Percentiles rank a stretch among this genome's conserved stretches.
Evolutionary conservation across 2,888 invertebrate species (phyloP).

Genomic region (Ormyrus rosae): DNA sequence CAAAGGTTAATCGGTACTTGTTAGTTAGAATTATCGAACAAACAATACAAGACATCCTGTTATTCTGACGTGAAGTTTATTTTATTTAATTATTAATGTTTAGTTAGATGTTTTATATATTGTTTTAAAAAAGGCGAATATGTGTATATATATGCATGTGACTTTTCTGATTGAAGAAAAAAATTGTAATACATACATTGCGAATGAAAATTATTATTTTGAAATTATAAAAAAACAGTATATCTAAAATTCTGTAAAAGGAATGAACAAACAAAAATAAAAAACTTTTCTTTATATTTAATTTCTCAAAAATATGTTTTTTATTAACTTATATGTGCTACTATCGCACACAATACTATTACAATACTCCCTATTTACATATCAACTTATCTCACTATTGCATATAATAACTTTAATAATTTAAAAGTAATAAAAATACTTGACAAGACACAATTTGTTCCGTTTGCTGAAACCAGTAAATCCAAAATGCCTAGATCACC

Average conservation of each 20-base stretch:
- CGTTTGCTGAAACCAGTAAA: too few relatives aligned
- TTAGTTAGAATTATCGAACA: too few relatives aligned
- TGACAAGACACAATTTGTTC: too few relatives aligned
- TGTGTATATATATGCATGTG: slow-evolving; percentile 46
- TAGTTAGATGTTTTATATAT: slow-evolving; percentile 45
- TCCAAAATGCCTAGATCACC: too few relatives aligned
- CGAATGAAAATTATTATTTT: slow-evolving; percentile 17
- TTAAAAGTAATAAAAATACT: too few relatives aligned
- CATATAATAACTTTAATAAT: too few relatives aligned
- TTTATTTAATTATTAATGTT: neutral
- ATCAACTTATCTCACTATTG: neutral
- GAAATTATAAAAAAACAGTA: slow-evolving; percentile 23
- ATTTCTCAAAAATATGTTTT: slow-evolving; percentile 19
- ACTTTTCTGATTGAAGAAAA: slow-evolving; percentile 23
- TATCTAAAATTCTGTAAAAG: slow-evolving; percentile 48
- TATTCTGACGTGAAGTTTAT: too few relatives aligned
- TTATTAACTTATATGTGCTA: neutral
- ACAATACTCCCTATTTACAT: neutral
- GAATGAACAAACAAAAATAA: slow-evolving; percentile 41
- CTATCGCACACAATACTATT: too few relatives aligned
- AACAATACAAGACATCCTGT: too few relatives aligned
- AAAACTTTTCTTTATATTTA: slow-evolving; percentile 46
- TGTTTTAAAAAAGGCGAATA: slow-evolving; percentile 15
- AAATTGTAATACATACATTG: slow-evolving; percentile 41
- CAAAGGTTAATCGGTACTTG: neutral